Evolutionary conservation across 2,797 vertebrate species (phyloP), one percentile per base, ranked within the genome.

Genomic region (Propithecus deckenii): DNA sequence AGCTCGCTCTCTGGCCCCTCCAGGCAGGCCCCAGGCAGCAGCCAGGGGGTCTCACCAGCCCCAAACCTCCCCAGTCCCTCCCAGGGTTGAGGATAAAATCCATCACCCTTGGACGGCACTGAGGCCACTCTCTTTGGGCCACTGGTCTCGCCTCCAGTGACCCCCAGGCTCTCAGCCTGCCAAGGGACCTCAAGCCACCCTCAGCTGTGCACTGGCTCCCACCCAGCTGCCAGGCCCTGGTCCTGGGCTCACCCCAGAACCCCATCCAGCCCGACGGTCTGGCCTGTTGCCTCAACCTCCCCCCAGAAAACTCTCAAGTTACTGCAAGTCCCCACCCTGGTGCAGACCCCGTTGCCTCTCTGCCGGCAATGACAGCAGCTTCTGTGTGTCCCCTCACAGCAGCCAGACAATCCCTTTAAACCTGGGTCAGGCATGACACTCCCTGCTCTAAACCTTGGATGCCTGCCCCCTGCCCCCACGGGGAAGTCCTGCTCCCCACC

Each of bases 311-410:
- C 63, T 57, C 72, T 69, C 10, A 7, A 32, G 11, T 11, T 6
- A 25, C 13, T 86, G 14, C 14, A 1, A 0, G 4, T 25, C 28
- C 59, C 23, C 32, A 38, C 2, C 4, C 32, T 4, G 18, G 46
- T 25, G 25, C 69, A 28, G 17, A 74, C 43, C 85, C 48, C 0
- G 0, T 13, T 25, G 13, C 67, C 69, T 57, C 55, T 65, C 13
- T 18, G 30, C n/a, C 78, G 72, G 81, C 9, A 4, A 13, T 4
- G 71, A 28, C 18, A 46, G 35, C 8, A 35, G n/a, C 25, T 41
- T 25, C 28, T 14, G 0, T 50, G 9, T 30, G 30, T 72, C 48
- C 41, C 46, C 65, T 61, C 3, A 6, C 0, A 2, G 35, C 61
- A 46, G 32, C 48, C n/a, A 22, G 18, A 74, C 15, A 43, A 22